Base-by-base conservation (phyloP, 2,113 vertebrate genomes). In the Suricata suricatta region DNA sequence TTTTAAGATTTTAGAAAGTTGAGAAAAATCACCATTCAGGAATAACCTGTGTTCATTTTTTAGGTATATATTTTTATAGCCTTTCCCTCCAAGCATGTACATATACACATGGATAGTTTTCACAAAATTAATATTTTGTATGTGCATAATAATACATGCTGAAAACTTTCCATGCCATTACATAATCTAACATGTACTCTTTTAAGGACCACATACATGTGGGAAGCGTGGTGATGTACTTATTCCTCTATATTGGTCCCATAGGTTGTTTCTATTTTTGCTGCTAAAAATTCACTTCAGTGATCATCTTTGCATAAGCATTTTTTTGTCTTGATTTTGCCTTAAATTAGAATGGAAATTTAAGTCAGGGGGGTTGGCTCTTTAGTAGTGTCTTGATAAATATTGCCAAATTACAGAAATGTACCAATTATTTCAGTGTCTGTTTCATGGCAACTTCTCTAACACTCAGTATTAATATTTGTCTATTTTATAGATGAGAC, bases 1-100 rank as follows among this genome's bases (percentile, higher is more conserved):
- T 33, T 74, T 74, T 29, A 81, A 74, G 35, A 57, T n/a, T 27
- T 82, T 82, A 17, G 6, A 95, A 84, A 93, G 79, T 68, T 25
- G 35, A 96, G 44, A 83, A 71, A 76, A 74, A 80, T 64, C 10
- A 50, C 14, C 50, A 57, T 60, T 85, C 35, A 72, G 27, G 68
- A 93, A 23, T 68, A 57, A 83, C 25, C 7, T 69, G 31, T 29
- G 3, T 72, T 85, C 23, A 66, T 52, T 57, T 92, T 72, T 77
- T 80, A 82, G 38, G 5, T 86, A 17, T 93, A 29, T 50, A 35
- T 57, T 97, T 57, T 63, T 54, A 23, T 12, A 52, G 21, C 1
- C 50, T 47, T 63, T 1, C 35, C 10, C 3, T 3, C 66, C 2
- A 25, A 6, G 8, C 14, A 1, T 41, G 2, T 25, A n/a, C 11